Percentiles rank a stretch among this genome's conserved stretches.
phyloP scores from a whole-genome alignment of 1,140 invertebrate species.

The Sycobia sp. region DNA sequence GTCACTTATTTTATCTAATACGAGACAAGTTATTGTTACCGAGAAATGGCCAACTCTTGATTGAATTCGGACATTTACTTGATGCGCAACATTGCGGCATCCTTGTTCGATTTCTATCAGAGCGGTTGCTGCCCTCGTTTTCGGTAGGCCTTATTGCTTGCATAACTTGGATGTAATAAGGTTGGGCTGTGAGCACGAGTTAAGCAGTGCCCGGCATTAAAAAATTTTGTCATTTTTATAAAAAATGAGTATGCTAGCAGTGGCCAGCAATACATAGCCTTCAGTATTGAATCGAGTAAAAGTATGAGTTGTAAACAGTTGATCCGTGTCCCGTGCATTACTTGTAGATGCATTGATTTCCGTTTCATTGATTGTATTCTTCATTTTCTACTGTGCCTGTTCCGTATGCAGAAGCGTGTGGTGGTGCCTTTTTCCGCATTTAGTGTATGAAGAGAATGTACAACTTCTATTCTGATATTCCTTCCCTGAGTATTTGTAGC shows the following conservation, averaged over 20 bases:
- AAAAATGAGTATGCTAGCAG: not conserved
- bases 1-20: not conserved
- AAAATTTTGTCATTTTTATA: not conserved
- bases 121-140: not conserved
- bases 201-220: not conserved
- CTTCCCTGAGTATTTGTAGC: not conserved
- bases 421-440: not conserved
- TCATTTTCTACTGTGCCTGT: not conserved
- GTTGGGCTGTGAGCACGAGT: not conserved
- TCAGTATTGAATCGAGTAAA: not conserved
- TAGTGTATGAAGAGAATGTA: not conserved
- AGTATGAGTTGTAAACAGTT: not conserved
- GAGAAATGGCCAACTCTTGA: not conserved
- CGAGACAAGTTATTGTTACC: not conserved
- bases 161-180: not conserved
- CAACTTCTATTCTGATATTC: not conserved
- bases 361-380: no score
- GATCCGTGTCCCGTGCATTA: not conserved
- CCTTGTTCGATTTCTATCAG: not conserved
- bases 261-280: not conserved
- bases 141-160: not conserved
- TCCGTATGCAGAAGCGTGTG: not conserved
- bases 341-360: not conserved
- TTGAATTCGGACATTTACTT: not conserved
- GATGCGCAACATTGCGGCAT: not conserved